These are phyloP conservation scores for Invenusta paracnida DNA, from an alignment of 2,888 invertebrate species.

Conservation along the genomic window DNA sequence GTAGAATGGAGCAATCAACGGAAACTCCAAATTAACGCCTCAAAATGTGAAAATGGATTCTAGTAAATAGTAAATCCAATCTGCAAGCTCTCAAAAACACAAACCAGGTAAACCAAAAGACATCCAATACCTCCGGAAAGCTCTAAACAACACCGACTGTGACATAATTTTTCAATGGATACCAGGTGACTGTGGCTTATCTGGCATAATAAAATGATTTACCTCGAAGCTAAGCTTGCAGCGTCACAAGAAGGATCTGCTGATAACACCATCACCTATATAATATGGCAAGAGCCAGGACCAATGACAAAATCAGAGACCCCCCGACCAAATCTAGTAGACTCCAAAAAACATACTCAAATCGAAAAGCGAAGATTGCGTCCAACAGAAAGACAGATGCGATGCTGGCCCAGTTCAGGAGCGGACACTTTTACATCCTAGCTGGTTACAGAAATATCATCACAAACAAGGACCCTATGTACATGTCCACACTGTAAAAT, in stretches of 20 bases:
- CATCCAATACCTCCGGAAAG: neutral
- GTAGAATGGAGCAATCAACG: no score
- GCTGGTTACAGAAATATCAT: neutral
- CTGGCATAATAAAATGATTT: neutral
- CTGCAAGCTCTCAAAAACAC: neutral
- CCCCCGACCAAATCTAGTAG: neutral
- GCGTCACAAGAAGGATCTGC: neutral
- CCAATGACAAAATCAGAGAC: neutral
- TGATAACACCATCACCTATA: neutral
- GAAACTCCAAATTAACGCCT: neutral
- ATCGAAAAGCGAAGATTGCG: no score
- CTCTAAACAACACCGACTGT: neutral
- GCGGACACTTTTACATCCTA: neutral
- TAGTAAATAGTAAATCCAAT: neutral
- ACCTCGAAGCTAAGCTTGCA: neutral
- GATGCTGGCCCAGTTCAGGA: neutral
- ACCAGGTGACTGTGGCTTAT: neutral
- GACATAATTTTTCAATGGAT: neutral
- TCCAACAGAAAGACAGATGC: no score
- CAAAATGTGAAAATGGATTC: neutral
- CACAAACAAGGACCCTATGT: neutral
- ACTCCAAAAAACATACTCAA: neutral
- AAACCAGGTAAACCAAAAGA: neutral
- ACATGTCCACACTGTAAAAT: neutral
- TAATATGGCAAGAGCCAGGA: neutral